phyloP scores from a whole-genome alignment of 1,140 invertebrate species.

The Callitettix versicolor region DNA sequence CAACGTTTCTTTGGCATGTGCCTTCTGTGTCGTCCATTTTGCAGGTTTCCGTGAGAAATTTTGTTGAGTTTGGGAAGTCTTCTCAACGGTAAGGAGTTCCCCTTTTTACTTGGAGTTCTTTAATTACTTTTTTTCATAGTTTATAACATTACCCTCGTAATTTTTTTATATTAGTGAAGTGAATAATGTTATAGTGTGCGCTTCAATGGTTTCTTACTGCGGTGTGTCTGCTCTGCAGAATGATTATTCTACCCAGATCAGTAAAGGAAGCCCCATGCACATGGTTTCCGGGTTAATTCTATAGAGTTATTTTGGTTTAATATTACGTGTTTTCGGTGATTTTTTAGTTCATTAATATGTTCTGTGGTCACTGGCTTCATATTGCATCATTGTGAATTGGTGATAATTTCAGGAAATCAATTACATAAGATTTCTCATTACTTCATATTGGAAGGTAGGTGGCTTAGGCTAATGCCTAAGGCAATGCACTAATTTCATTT shows the following conservation, averaged over 20 bases:
- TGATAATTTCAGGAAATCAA: neutral
- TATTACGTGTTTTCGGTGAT: neutral
- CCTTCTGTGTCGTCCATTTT: conserved; percentile 55
- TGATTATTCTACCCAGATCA: conserved; percentile 19
- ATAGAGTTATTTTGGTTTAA: conserved; percentile 9
- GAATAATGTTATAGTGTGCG: neutral
- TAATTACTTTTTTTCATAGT: neutral
- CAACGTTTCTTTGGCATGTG: conserved; percentile 51
- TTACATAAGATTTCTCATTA: no score
- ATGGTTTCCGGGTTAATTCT: conserved; percentile 38
- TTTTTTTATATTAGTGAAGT: neutral
- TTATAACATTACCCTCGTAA: neutral
- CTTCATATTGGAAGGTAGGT: neutral
- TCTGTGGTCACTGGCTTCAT: neutral
- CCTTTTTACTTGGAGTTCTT: neutral
- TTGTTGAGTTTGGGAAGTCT: conserved; percentile 43
- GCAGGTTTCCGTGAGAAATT: conserved; percentile 49
- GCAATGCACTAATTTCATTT: no score
- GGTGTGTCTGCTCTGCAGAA: conserved; percentile 4
- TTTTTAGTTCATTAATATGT: neutral
- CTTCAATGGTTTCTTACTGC: conserved; percentile 1
- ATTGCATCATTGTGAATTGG: neutral
- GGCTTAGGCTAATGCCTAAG: neutral
- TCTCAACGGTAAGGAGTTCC: conserved; percentile 14
- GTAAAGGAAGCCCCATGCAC: conserved; percentile 34